These are phyloP conservation scores for Epinotia demarniana DNA, from an alignment of 2,888 invertebrate species.

Conservation along the genomic window DNA sequence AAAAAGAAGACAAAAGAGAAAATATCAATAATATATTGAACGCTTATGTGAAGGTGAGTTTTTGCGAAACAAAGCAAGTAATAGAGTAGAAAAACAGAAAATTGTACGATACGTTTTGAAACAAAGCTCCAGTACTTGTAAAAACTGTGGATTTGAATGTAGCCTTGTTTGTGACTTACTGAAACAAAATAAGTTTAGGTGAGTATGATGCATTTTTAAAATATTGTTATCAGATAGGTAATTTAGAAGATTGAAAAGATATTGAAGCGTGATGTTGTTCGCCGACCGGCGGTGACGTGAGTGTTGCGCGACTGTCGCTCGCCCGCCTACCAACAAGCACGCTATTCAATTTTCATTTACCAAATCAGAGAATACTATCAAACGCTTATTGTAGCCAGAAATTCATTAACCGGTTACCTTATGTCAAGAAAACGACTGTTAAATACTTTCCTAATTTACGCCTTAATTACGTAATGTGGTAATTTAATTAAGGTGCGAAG, in stretches of 20 bases:
- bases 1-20: background rate
- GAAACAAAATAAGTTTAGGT: background rate
- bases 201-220: no score
- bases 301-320: conserved; percentile 24
- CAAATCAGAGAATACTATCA: conserved; percentile 43
- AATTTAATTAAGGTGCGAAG: conserved; percentile 37
- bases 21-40: no score
- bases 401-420: conserved; percentile 41
- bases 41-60: no score
- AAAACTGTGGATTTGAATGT: background rate
- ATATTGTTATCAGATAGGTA: background rate
- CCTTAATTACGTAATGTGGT: conserved; percentile 39
- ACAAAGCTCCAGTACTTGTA: background rate
- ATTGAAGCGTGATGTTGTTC: conserved; percentile 14
- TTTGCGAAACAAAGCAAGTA: no score
- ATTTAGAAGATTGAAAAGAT: background rate
- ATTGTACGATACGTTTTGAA: background rate
- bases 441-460: conserved; percentile 42
- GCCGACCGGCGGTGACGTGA: conserved; percentile 12
- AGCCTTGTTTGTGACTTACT: background rate
- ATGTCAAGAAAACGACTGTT: conserved; percentile 42
- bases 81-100: background rate
- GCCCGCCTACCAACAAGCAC: conserved; percentile 43
- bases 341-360: conserved; percentile 44
- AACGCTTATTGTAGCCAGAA: conserved; percentile 39